These are phyloP conservation scores for Formica aserva DNA, from an alignment of 2,888 invertebrate genomes.

Conservation along the genomic window DNA sequence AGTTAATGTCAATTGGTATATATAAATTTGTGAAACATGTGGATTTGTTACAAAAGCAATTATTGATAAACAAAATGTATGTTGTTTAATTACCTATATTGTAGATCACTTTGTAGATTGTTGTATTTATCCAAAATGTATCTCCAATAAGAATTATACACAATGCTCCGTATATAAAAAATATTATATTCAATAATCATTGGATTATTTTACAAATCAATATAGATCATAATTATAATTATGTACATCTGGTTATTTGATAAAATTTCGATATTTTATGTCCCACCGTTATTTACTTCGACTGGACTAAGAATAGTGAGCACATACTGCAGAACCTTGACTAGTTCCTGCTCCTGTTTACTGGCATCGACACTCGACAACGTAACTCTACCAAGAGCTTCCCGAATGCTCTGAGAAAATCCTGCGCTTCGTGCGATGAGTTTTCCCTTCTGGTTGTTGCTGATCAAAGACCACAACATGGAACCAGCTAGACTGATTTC, in stretches of 20 bases:
- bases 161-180: constrained; percentile 7
- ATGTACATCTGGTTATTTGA: constrained; percentile 9
- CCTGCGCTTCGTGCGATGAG: constrained; percentile 86
- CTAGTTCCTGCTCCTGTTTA: constrained; percentile 79
- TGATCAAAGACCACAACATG: constrained; percentile 90
- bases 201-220: constrained; percentile 15
- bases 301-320: constrained; percentile 78
- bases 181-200: not conserved
- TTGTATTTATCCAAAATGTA: not conserved
- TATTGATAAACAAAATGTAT: not conserved
- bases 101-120: not conserved
- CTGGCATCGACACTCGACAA: constrained; percentile 77
- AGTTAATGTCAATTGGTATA: not conserved
- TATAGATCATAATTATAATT: not conserved
- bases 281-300: constrained; percentile 64
- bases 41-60: not conserved
- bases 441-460: constrained; percentile 91
- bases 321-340: constrained; percentile 81
- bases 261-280: not conserved
- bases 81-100: not conserved
- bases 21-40: not conserved
- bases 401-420: constrained; percentile 86
- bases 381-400: constrained; percentile 85
- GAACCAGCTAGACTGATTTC: constrained; percentile 86
- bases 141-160: constrained; percentile 8